These are phyloP conservation scores for Philypnodon macrostomus DNA, from an alignment of 2,797 vertebrate species.

Conservation along the genomic window DNA sequence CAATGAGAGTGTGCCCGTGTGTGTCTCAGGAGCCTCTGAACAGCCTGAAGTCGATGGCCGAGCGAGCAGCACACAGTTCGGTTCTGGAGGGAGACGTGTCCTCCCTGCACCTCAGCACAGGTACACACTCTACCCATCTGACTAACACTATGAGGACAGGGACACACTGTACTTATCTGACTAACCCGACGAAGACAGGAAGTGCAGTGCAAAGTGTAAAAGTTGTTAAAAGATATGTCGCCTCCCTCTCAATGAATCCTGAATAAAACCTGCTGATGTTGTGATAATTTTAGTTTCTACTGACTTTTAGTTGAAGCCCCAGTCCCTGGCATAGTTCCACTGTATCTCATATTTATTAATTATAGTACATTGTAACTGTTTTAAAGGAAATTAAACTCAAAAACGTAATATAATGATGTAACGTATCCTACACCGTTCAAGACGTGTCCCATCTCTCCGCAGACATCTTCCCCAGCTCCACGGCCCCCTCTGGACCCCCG, in stretches of 20 bases:
- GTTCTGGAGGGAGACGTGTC: slow-evolving; percentile 85
- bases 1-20: slow-evolving; percentile 29
- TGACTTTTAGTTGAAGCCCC: slow-evolving; percentile 15
- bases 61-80: slow-evolving; percentile 84
- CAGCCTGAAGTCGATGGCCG: slow-evolving; percentile 88
- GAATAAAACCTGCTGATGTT: slow-evolving; percentile 44
- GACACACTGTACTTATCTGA: background rate
- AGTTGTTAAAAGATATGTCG: slow-evolving; percentile 47
- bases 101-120: slow-evolving; percentile 82
- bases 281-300: slow-evolving; percentile 39
- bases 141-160: background rate
- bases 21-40: slow-evolving; percentile 83
- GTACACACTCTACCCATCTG: slow-evolving; percentile 50
- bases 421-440: too few species aligned
- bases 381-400: too few species aligned
- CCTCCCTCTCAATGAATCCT: slow-evolving; percentile 51
- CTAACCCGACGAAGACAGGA: background rate
- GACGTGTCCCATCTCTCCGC: slow-evolving; percentile 6
- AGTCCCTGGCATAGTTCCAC: background rate
- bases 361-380: background rate
- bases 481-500: slow-evolving; percentile 63
- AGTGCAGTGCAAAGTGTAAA: slow-evolving; percentile 30
- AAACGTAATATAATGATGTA: too few species aligned
- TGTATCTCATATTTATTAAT: background rate
- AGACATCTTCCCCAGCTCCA: slow-evolving; percentile 82